Conservation (phyloP, 2,113 vertebrate genomes). For the Phaethon lepturus region DNA sequence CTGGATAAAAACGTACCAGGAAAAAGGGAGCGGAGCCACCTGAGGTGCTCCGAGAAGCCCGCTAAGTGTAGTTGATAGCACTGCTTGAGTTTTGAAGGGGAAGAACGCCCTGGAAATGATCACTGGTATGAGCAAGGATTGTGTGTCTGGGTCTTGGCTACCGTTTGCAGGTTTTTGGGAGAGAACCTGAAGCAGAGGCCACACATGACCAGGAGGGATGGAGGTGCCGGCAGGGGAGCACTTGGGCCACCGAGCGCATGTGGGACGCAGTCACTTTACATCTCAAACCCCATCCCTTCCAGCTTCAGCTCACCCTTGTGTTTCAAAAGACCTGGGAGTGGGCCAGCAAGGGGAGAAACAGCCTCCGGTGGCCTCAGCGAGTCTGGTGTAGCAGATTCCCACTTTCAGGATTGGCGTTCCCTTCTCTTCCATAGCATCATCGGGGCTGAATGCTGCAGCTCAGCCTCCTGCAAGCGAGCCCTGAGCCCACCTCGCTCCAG, state of each 20-base stretch:
- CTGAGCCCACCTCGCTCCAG: background rate
- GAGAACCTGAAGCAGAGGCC: rapidly evolving
- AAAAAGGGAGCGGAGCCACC: background rate
- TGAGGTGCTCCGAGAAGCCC: background rate
- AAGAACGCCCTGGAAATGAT: background rate
- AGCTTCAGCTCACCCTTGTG: background rate
- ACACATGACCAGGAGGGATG: rapidly evolving
- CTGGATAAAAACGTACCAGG: background rate
- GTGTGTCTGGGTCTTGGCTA: background rate
- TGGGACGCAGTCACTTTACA: background rate
- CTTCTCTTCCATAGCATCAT: background rate
- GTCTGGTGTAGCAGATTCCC: background rate
- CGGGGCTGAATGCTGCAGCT: rapidly evolving
- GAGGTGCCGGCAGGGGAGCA: background rate
- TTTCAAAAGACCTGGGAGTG: background rate
- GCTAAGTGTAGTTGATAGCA: background rate
- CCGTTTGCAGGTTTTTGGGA: background rate
- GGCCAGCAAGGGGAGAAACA: background rate
- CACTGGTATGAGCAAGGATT: background rate
- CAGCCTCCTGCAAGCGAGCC: rapidly evolving
- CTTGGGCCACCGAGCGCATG: background rate
- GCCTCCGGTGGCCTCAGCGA: background rate
- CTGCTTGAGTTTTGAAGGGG: background rate
- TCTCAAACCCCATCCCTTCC: background rate
- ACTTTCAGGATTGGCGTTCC: background rate